Base-by-base conservation (phyloP, 1,140 invertebrate genomes). In the Lordiphosa clarofinis region DNA sequence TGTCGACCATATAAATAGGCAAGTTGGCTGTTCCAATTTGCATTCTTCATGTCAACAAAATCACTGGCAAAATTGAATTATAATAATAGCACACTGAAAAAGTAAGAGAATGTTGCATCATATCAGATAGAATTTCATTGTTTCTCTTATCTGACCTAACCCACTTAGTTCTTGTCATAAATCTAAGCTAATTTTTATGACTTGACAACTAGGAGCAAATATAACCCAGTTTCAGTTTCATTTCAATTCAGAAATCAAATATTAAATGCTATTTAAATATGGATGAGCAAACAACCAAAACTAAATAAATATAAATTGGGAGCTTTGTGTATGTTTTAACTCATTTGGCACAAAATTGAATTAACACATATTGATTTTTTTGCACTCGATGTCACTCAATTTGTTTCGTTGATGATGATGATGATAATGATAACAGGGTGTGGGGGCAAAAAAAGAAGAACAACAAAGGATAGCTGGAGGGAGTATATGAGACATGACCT, bases 321-420 rank as follows among this genome's bases (percentile, higher is more conserved):
- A 44, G 24, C 24, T 37, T 21, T 44, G 42, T 39, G 59, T 36
- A 36, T 6, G 37, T 24, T 69, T 70, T 56, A 70, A 70, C 79
- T 64, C 62, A 62, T 75, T 82, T 81, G 56, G 21, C 62, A 66
- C 54, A 43, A 69, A 65, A 76, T 73, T 84, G 49, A 69, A 76
- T 82, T 69, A 82, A 81, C 59, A 76, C 49, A 43, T 81, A 82
- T 82, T 82, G 76, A 82, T 84, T 84, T 76, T 74, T 81, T 37
- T 47, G 42, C 60, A 43, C 49, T 61, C 53, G 33, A 61, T 57
- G 50, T 57, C 67, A 61, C 43, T 53, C 56, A 68, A 67, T 70
- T 60, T 67, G 39, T 58, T 4, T 24, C 21, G 21, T 49, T 58
- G 36, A 53, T 73, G 59, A 79, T 40, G 19, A 64, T 65, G 46